Base-by-base conservation (phyloP, 2,888 invertebrate genomes). In the Iphiclides podalirius region DNA sequence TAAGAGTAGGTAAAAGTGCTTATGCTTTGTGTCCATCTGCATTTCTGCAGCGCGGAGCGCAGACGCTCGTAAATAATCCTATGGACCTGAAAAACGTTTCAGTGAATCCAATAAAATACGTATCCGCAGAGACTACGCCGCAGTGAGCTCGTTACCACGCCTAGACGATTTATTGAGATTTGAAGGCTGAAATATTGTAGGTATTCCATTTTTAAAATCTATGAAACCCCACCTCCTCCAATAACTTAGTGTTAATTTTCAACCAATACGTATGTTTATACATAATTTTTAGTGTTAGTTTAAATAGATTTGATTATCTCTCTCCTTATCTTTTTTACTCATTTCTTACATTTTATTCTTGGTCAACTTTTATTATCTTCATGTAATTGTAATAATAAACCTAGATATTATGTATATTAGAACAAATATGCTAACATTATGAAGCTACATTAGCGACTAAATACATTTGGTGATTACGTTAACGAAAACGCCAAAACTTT, bases 71-170 rank as follows among this genome's bases (percentile, higher is more conserved):
- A 86, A 88, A 87, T 87, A 85, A 88, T 87, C 86, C 83, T 79
- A 77, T 73, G 80, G 85, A 82, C 81, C 83, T 84, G 87, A 86
- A 87, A 87, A 88, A 85, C 86, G 87, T 88, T 87, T 85, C 85
- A 83, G 77, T 84, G 82, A 85, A 86, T 88, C 87, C 86, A 87
- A 88, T 88, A 88, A 87, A 88, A 86, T 86, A 87, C 86, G 86
- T 85, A 88, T 87, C 87, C 87, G 85, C 83, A 85, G 84, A 84
- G 86, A 83, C 77, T 82, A 75, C 82, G 85, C 84, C 85, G 84
- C 85, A 84, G 78, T 70, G 86, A 79, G 85, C 85, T 85, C 86
- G 87, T 86, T 86, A 86, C 87, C 81, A 83, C 81, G 84, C 86
- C 87, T 81, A 84, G 81, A 79, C 83, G 87, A 87, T 88, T 88